phyloP scores from a whole-genome alignment of 2,888 invertebrate species.

The Eurois occulta region DNA sequence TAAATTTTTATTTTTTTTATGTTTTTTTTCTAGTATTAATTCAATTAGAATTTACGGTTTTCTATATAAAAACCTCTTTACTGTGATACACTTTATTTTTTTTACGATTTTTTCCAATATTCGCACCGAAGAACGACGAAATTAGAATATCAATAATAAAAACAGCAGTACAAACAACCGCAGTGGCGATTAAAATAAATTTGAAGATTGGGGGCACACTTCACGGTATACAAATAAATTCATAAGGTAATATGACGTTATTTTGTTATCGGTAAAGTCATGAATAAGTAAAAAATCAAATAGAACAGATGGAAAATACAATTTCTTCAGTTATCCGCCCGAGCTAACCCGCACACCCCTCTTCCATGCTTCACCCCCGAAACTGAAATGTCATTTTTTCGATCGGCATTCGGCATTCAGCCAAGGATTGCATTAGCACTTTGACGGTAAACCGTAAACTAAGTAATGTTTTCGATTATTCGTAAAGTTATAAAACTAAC shows the following conservation, averaged over 20 bases:
- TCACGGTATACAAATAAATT: slow-evolving; percentile 60
- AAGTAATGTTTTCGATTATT: slow-evolving; percentile 2
- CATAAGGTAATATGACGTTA: slow-evolving; percentile 56
- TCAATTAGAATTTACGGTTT: slow-evolving; percentile 53
- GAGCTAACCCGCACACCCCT: slow-evolving; percentile 77
- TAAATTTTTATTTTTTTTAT: slow-evolving; percentile 49
- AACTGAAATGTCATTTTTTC: slow-evolving; percentile 86
- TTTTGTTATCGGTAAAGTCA: slow-evolving; percentile 69
- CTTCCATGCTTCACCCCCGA: slow-evolving; percentile 78
- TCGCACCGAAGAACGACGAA: slow-evolving; percentile 52
- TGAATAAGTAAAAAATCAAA: slow-evolving; percentile 72
- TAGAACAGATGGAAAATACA: slow-evolving; percentile 78
- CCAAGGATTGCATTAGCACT: slow-evolving; percentile 61
- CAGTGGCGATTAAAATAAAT: slow-evolving; percentile 70
- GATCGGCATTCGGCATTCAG: slow-evolving; percentile 82
- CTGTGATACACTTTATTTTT: slow-evolving; percentile 22
- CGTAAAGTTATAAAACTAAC: background rate
- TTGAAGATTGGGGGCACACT: slow-evolving; percentile 58
- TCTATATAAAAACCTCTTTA: slow-evolving; percentile 42
- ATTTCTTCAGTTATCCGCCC: slow-evolving; percentile 77
- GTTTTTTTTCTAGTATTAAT: slow-evolving; percentile 42
- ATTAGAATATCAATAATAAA: slow-evolving; percentile 79
- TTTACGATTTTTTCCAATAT: slow-evolving; percentile 23
- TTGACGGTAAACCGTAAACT: slow-evolving; percentile 52
- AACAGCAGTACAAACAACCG: slow-evolving; percentile 77